Base-by-base conservation (phyloP, 2,113 vertebrate genomes). In the Zosterops pallidus region DNA sequence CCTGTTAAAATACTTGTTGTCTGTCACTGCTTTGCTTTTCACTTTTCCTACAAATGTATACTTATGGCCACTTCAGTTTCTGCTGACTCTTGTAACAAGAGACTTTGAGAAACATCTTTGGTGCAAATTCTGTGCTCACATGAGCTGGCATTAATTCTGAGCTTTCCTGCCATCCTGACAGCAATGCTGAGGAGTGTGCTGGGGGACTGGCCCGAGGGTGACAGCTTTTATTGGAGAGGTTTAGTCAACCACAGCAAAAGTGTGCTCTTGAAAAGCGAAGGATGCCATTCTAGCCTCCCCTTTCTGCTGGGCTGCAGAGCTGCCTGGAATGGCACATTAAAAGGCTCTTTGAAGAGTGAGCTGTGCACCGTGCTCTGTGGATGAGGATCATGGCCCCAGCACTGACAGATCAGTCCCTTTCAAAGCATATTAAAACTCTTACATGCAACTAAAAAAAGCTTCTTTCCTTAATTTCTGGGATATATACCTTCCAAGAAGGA, bases 311-410 rank as follows among this genome's bases (percentile, higher is more conserved):
- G 41, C 69, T 82, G 53, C 9, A 2, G 22, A 75, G 59, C 15
- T 33, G 47, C 35, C 56, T 76, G 50, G 16, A 50, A 39, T 14
- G 17, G 39, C 64, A 67, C 25, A 31, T 46, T 25, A 28, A n/a
- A 44, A 65, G 42, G 39, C 12, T 86, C 55, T 71, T 52, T 26
- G 86, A 53, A 65, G 69, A 65, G 44, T 0, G 0, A 72, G 39
- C 35, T 41, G 14, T 11, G 39, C 47, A 53, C 33, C 0, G 0
- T 5, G 59, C 25, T 53, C 46, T 24, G 42, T 59, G 75, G 57
- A 19, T 37, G 28, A 69, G 31, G 46, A 72, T 44, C 71, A 74
- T 0, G 0, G 59, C 35, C 55, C 26, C 10, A 50, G 63, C 29
- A 63, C 41, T 23, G 59, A 52, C 42, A 86, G 41, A 52, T 31